phyloP scores from a whole-genome alignment of 1,140 invertebrate species.

The Drosophila athabasca region DNA sequence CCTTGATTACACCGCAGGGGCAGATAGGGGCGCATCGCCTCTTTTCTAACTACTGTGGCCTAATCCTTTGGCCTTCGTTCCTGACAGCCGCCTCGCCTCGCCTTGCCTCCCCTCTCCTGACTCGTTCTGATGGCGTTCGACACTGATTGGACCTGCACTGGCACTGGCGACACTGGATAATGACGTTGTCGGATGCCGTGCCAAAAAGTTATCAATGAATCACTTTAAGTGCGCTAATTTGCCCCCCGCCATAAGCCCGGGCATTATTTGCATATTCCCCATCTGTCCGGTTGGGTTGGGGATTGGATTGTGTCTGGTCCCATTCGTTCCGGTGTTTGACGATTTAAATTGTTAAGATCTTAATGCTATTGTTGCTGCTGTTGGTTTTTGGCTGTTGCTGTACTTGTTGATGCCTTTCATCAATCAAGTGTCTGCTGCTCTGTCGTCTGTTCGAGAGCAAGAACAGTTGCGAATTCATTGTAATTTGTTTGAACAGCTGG shows the following conservation, averaged over 20 bases:
- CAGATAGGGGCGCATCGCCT: background rate
- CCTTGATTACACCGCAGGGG: constrained; percentile 32
- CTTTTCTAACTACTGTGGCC: background rate
- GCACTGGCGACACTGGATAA: constrained; percentile 29
- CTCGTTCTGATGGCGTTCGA: constrained; percentile 39
- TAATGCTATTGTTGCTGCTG: constrained; percentile 23
- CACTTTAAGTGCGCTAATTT: constrained; percentile 76
- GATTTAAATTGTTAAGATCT: constrained; percentile 71
- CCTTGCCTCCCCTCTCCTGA: constrained; percentile 1
- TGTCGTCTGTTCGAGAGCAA: constrained; percentile 6
- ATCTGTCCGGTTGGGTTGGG: too few relatives aligned
- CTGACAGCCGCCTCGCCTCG: constrained; percentile 4
- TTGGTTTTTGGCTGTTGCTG: constrained; percentile 18
- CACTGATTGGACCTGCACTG: constrained; percentile 41
- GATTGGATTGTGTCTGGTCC: background rate
- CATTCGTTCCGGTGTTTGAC: constrained; percentile 48
- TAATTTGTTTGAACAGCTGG: constrained; percentile 79
- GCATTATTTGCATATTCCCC: constrained; percentile 53
- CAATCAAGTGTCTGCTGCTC: constrained; percentile 70
- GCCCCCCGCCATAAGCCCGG: constrained; percentile 4
- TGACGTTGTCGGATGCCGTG: constrained; percentile 43
- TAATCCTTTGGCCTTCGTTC: constrained; percentile 13
- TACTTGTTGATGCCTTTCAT: constrained; percentile 64
- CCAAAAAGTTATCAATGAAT: constrained; percentile 76
- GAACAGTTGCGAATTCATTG: constrained; percentile 78